Evolutionary conservation across 2,888 invertebrate species (phyloP).

Genomic region (Cantharis lateralis): DNA sequence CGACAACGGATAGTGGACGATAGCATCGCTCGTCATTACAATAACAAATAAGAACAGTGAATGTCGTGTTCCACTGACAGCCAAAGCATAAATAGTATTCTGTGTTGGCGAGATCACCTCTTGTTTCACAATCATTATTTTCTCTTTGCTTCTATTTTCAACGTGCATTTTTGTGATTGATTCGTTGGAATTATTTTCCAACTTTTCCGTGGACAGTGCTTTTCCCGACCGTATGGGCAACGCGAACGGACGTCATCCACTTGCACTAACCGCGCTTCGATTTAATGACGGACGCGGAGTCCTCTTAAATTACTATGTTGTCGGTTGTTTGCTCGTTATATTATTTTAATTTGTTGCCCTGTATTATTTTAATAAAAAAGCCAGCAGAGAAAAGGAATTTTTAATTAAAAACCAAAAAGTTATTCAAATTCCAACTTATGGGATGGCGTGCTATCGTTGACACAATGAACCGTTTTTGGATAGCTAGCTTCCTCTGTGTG

Average conservation of each 20-base stretch:
- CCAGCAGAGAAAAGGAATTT: not conserved
- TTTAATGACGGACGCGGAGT: not conserved
- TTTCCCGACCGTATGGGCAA: not conserved
- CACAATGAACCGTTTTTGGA: not conserved
- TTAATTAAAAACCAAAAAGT: not conserved
- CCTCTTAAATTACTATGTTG: too few relatives aligned
- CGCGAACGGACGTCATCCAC: not conserved
- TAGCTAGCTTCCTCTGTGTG: not conserved
- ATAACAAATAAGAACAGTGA: constrained; percentile 57
- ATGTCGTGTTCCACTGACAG: constrained; percentile 47
- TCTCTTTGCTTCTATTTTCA: constrained; percentile 25
- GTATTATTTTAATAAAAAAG: not conserved
- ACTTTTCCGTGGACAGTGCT: not conserved
- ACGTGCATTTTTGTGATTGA: constrained; percentile 2
- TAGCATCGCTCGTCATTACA: constrained; percentile 56
- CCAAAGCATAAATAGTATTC: constrained; percentile 49
- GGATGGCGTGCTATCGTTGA: not conserved
- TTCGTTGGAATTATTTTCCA: not conserved
- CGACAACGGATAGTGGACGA: constrained; percentile 51
- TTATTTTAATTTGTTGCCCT: not conserved
- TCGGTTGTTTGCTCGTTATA: too few relatives aligned
- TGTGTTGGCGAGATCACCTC: constrained; percentile 38
- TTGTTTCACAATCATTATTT: constrained; percentile 27
- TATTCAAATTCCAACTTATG: not conserved
- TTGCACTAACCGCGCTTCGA: not conserved